Evolutionary conservation across 2,113 vertebrate species (phyloP).

Genomic region (Oryzias celebensis): DNA sequence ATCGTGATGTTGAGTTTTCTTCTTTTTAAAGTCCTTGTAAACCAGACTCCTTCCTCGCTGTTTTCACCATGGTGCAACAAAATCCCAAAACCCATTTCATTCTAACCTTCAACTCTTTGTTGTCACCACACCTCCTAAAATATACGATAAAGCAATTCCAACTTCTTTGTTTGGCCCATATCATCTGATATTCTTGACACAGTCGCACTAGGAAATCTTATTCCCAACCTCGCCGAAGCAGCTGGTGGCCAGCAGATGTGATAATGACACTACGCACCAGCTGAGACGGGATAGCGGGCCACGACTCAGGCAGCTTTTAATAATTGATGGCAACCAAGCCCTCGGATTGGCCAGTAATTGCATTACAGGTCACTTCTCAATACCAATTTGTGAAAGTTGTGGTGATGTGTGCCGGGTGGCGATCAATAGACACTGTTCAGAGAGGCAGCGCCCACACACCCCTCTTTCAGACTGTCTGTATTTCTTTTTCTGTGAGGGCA

Average conservation of each 20-base stretch:
- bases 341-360: conserved; percentile 80
- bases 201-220: conserved; percentile 63
- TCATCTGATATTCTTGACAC: conserved; percentile 54
- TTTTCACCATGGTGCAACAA: conserved; percentile 36
- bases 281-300: conserved; percentile 62
- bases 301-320: conserved; percentile 78
- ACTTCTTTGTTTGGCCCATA: conserved; percentile 49
- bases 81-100: conserved; percentile 41
- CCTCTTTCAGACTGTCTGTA: conserved; percentile 26
- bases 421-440: conserved; percentile 78
- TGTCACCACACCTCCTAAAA: conserved; percentile 32
- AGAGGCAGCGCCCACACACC: conserved; percentile 47
- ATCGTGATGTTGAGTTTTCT: conserved; percentile 53
- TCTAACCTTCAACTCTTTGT: conserved; percentile 49
- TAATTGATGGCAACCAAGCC: conserved; percentile 80
- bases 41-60: conserved; percentile 24
- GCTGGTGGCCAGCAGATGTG: conserved; percentile 70
- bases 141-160: conserved; percentile 50
- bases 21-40: conserved; percentile 31
- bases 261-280: conserved; percentile 64
- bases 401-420: conserved; percentile 78
- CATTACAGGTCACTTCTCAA: conserved; percentile 86
- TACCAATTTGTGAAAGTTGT: conserved; percentile 83
- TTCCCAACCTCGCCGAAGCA: conserved; percentile 56
- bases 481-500: conserved; percentile 34